phyloP scores from a whole-genome alignment of 2,888 invertebrate genomes.

The Drosophila picticornis region DNA sequence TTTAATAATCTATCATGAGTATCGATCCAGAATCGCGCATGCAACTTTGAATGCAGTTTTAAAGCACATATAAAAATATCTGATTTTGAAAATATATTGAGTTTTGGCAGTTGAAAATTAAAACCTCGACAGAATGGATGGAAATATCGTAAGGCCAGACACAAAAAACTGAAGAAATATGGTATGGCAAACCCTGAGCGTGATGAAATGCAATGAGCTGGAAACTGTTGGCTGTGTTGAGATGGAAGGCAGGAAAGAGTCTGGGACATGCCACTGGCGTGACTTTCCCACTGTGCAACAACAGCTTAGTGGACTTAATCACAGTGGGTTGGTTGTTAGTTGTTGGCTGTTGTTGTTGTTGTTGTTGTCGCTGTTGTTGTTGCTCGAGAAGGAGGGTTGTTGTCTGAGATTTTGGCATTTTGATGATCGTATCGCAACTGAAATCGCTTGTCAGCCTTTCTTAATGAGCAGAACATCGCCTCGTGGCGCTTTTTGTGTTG shows the following conservation, averaged over 20 bases:
- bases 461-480: slow-evolving; percentile 74
- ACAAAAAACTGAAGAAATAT: neutral
- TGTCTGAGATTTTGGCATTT: slow-evolving; percentile 28
- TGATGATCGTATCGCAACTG: slow-evolving; percentile 72
- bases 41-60: neutral
- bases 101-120: too few relatives aligned
- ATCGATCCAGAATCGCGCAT: neutral
- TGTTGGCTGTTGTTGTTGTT: slow-evolving; percentile 7
- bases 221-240: slow-evolving; percentile 42
- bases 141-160: neutral
- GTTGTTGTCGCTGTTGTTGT: slow-evolving; percentile 7
- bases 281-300: slow-evolving; percentile 67
- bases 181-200: slow-evolving; percentile 9
- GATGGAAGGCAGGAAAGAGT: slow-evolving; percentile 16
- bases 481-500: slow-evolving; percentile 61
- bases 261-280: slow-evolving; percentile 51
- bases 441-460: slow-evolving; percentile 73
- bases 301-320: slow-evolving; percentile 52
- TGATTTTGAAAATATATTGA: neutral
- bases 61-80: neutral
- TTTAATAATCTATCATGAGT: neutral
- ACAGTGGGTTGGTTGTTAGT: slow-evolving; percentile 9
- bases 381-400: slow-evolving; percentile 30
- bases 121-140: neutral
- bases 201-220: slow-evolving; percentile 58